A percentile compares a stretch with the other conserved stretches of the same genome.
phyloP scores from a whole-genome alignment of 1,140 invertebrate species.

The Brachionus rotundiformis region DNA sequence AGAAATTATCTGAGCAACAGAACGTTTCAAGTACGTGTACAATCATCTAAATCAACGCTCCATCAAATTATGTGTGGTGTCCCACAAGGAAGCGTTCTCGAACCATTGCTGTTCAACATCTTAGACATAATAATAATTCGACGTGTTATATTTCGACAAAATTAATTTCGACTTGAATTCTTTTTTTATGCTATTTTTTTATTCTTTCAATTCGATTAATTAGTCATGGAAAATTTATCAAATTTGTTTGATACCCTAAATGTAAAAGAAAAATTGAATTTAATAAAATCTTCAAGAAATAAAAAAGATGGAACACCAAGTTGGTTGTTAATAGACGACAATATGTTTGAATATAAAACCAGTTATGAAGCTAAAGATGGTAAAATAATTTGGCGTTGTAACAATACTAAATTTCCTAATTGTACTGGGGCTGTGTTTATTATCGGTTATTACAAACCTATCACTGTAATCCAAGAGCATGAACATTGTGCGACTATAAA shows the following conservation, averaged over 20 bases:
- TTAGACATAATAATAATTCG: not conserved
- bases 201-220: conserved; percentile 11
- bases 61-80: too few relatives aligned
- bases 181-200: not conserved
- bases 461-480: not conserved
- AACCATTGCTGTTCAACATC: too few relatives aligned
- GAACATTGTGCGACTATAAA: conserved; percentile 1
- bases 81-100: too few relatives aligned
- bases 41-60: too few relatives aligned
- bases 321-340: conserved; percentile 1
- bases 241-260: conserved; percentile 8
- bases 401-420: not conserved
- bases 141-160: not conserved
- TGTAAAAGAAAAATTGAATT: not conserved
- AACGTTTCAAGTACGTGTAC: too few relatives aligned
- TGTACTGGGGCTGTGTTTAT: not conserved
- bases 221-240: not conserved
- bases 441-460: not conserved
- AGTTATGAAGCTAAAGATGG: not conserved
- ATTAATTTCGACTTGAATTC: not conserved
- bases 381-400: not conserved
- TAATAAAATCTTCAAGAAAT: not conserved
- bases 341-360: conserved; percentile 4
- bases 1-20: too few relatives aligned
- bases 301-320: conserved; percentile 7